These are phyloP conservation scores for Riparia riparia DNA, from an alignment of 2,113 vertebrate genomes.

Conservation along the genomic window DNA sequence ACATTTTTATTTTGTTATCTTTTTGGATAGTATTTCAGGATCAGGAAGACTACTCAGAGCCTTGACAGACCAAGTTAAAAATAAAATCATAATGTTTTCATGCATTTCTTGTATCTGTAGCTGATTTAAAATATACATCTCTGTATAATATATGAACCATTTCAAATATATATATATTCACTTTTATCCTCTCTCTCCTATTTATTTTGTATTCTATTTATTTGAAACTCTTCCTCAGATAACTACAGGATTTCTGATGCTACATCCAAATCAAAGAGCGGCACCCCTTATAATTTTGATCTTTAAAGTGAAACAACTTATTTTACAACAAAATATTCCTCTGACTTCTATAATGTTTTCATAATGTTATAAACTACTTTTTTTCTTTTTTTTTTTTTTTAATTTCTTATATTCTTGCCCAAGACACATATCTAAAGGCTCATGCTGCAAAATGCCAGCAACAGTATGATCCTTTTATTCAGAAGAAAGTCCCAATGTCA, in stretches of 20 bases:
- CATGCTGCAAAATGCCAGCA: background rate
- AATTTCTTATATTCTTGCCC: background rate
- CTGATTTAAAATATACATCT: background rate
- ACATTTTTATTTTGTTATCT: background rate
- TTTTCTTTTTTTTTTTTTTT: background rate
- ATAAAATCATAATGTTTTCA: background rate
- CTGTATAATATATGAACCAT: background rate
- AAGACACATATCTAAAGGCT: background rate
- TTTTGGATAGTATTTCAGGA: background rate
- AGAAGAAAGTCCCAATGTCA: background rate
- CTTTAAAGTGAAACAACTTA: background rate
- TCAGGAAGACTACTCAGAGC: background rate
- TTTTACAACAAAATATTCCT: background rate
- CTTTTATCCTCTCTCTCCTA: background rate
- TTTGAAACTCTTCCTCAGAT: background rate
- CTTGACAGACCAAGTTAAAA: background rate
- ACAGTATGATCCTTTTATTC: background rate
- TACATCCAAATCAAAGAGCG: background rate
- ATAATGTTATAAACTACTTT: background rate
- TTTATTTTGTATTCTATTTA: background rate
- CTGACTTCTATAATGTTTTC: background rate
- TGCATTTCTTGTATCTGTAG: background rate
- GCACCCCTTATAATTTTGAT: background rate
- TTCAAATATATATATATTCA: background rate
- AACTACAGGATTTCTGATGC: background rate